These are phyloP conservation scores for Carterocephalus palaemon DNA, from an alignment of 2,888 invertebrate species.

Conservation along the genomic window DNA sequence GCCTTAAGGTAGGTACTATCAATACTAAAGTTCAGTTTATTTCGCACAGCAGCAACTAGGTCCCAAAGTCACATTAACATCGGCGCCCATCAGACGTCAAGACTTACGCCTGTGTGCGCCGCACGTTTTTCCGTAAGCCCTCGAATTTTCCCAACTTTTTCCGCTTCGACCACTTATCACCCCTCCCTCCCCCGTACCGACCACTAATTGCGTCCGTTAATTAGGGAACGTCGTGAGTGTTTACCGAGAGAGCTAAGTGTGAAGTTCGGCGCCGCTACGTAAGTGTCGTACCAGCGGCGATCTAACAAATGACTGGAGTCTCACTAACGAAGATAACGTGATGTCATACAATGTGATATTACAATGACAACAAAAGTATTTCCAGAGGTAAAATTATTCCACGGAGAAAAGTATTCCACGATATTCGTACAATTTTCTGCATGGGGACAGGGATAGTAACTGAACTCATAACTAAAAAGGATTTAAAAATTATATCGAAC, in stretches of 20 bases:
- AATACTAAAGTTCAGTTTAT: not conserved
- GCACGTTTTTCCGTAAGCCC: conserved; percentile 36
- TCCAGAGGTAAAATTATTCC: too few species aligned
- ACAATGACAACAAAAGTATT: too few species aligned
- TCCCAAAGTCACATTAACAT: conserved; percentile 10
- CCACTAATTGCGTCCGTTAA: conserved; percentile 80
- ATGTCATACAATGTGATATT: too few species aligned
- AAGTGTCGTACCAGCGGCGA: conserved; percentile 1
- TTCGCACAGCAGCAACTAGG: not conserved
- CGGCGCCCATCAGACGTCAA: conserved; percentile 11
- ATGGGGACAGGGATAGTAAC: too few species aligned
- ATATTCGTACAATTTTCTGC: too few species aligned
- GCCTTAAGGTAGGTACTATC: too few species aligned
- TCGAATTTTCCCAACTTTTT: conserved; percentile 75
- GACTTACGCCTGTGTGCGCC: conserved; percentile 5
- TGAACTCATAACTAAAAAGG: too few species aligned
- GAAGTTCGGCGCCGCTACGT: conserved; percentile 68
- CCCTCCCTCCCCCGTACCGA: conserved; percentile 61
- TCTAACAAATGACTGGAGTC: too few species aligned
- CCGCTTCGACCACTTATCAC: conserved; percentile 69
- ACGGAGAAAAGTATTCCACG: too few species aligned
- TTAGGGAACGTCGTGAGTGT: conserved; percentile 80
- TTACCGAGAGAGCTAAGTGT: conserved; percentile 77
- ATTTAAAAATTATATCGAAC: too few species aligned
- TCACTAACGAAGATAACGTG: too few species aligned